Evolutionary conservation across 2,888 invertebrate genomes (phyloP), one percentile per base, ranked within the genome.

Genomic region (Belgica antarctica): DNA sequence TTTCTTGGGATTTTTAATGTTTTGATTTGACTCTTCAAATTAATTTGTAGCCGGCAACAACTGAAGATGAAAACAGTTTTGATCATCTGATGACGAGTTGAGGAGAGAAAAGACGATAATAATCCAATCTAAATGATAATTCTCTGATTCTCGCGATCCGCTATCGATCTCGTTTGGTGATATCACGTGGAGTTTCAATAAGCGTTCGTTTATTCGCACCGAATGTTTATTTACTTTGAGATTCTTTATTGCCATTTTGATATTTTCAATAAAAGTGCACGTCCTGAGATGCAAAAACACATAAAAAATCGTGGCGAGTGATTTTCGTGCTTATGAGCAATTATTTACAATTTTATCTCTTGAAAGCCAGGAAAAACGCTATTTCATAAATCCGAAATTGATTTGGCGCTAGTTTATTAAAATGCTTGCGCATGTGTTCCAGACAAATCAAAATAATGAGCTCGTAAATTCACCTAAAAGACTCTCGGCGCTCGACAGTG

Each of bases 111-210:
- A 2, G 5, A 5, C 15, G n/a, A 41, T 63, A 63, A 63, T 63
- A 22, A 63, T 36, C 36, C 63, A 63, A 63, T 63, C 41, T 63
- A 63, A 63, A 63, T 63, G 63, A 63, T 63, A 63, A 63, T 63
- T n/a, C 25, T 10, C 15, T 62, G 31, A 34, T 36, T 62, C 36
- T 63, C 63, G 19, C 22, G 24, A 15, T 52, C 24, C 12, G 24
- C 7, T 34, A 7, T 8, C 34, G 34, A 34, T n/a, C n/a, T n/a
- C n/a, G n/a, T n/a, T n/a, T n/a, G 10, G 8, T n/a, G 41, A 41
- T 41, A 12, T 41, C 41, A 25, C 31, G 62, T 62, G 62, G 62
- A 12, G 62, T 28, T 34, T 62, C 22, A 34, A 34, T 41, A 15
- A 41, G 41, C 41, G 41, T 41, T 41, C 41, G n/a, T 41, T 15